Conservation (phyloP, 2,888 invertebrate genomes). For the Tipula helvola region DNA sequence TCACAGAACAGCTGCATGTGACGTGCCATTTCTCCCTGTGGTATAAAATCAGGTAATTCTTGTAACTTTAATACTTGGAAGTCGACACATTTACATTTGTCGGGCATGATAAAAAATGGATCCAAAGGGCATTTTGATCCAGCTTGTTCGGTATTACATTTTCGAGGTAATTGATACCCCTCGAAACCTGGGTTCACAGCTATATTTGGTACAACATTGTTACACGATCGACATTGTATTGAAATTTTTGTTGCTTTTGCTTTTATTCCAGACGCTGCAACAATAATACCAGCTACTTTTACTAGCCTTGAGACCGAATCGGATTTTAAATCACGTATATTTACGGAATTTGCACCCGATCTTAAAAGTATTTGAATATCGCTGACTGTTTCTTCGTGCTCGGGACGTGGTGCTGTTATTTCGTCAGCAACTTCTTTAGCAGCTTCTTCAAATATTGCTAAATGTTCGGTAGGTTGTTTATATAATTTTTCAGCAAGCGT, state of each 20-base stretch:
- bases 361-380: slow-evolving; percentile 85
- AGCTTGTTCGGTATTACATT: slow-evolving; percentile 89
- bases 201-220: slow-evolving; percentile 77
- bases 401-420: slow-evolving; percentile 82
- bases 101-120: slow-evolving; percentile 96
- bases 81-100: slow-evolving; percentile 94
- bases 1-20: slow-evolving; percentile 93
- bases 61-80: slow-evolving; percentile 96
- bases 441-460: slow-evolving; percentile 92
- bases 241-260: slow-evolving; percentile 93
- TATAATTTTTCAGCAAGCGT: slow-evolving; percentile 79
- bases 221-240: slow-evolving; percentile 90
- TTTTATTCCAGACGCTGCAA: slow-evolving; percentile 85
- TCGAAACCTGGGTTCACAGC: slow-evolving; percentile 90
- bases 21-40: slow-evolving; percentile 93
- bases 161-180: slow-evolving; percentile 88
- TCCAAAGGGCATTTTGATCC: slow-evolving; percentile 85
- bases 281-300: slow-evolving; percentile 91
- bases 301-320: slow-evolving; percentile 86
- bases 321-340: slow-evolving; percentile 79
- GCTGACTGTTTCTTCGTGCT: slow-evolving; percentile 77
- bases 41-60: slow-evolving; percentile 83
- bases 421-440: slow-evolving; percentile 95
- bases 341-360: slow-evolving; percentile 70
- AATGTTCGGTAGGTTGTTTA: slow-evolving; percentile 84